A percentile compares a stretch with the other conserved stretches of the same genome.
These are phyloP conservation scores for Microctenopoma stevenorrisi DNA, from an alignment of 2,797 vertebrate genomes.

Conservation along the genomic window DNA sequence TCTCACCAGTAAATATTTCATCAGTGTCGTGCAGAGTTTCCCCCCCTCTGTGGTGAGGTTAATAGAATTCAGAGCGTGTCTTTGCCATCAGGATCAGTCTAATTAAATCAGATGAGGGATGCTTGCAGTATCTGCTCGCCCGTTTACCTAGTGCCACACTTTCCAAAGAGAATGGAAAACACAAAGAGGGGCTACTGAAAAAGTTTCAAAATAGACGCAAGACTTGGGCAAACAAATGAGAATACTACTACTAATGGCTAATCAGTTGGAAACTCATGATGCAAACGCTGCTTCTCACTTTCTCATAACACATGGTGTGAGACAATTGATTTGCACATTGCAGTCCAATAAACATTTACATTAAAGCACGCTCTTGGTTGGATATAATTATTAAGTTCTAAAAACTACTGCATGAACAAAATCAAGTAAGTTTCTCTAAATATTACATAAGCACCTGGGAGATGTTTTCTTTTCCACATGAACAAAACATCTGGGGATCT, in stretches of 20 bases:
- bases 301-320: constrained; percentile 5
- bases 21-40: constrained; percentile 45
- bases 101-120: constrained; percentile 66
- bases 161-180: constrained; percentile 33
- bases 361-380: constrained; percentile 16
- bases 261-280: constrained; percentile 12
- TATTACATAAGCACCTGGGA: too few relatives aligned
- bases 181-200: constrained; percentile 15
- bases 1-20: constrained; percentile 78
- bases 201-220: constrained; percentile 45
- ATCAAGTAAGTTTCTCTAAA: too few relatives aligned
- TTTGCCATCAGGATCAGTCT: constrained; percentile 55
- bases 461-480: too few relatives aligned
- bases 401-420: background rate
- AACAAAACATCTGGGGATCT: too few relatives aligned
- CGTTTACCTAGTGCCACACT: constrained; percentile 26
- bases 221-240: constrained; percentile 32
- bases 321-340: constrained; percentile 26
- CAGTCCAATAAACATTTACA: background rate
- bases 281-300: constrained; percentile 10
- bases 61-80: constrained; percentile 65
- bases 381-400: background rate
- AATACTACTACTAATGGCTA: constrained; percentile 24
- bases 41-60: constrained; percentile 50
- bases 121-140: constrained; percentile 10